A percentile compares a stretch with the other conserved stretches of the same genome.
Conservation (phyloP, 2,113 vertebrate species). For the Tinamus guttatus region DNA sequence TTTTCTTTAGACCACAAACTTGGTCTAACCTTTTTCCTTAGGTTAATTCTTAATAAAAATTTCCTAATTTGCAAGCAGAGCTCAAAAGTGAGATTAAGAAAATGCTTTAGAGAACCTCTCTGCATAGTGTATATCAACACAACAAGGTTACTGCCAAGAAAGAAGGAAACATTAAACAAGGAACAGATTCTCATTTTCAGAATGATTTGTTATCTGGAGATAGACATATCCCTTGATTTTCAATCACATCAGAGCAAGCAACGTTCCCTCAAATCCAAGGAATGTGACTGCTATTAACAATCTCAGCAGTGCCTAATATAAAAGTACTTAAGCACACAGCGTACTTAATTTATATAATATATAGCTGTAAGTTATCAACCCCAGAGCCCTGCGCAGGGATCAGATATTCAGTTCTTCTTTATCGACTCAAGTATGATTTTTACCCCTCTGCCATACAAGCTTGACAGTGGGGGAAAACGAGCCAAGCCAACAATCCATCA, state of each 20-base stretch:
- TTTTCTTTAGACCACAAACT: neutral
- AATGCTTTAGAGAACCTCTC: neutral
- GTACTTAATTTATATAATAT: constrained; percentile 64
- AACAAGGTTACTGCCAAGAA: neutral
- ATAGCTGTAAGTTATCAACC: constrained; percentile 58
- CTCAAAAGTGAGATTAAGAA: neutral
- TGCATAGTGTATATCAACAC: neutral
- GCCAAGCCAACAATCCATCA: neutral
- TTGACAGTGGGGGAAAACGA: neutral
- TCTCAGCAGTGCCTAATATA: constrained; percentile 69
- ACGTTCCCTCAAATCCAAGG: constrained; percentile 53
- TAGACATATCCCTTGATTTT: constrained; percentile 45
- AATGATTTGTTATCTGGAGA: constrained; percentile 11
- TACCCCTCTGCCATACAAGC: neutral
- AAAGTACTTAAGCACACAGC: constrained; percentile 71
- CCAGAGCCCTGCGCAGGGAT: constrained; percentile 55
- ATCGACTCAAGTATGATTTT: constrained; percentile 30
- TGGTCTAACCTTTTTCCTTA: neutral
- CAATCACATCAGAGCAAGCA: constrained; percentile 60
- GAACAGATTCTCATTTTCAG: constrained; percentile 9
- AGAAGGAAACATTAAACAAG: neutral
- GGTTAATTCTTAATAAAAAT: neutral
- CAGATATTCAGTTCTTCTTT: constrained; percentile 51
- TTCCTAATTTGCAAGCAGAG: neutral
- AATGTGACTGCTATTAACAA: constrained; percentile 69